Evolutionary conservation across 2,797 vertebrate species (phyloP).

Genomic region (Scolopax rusticola): DNA sequence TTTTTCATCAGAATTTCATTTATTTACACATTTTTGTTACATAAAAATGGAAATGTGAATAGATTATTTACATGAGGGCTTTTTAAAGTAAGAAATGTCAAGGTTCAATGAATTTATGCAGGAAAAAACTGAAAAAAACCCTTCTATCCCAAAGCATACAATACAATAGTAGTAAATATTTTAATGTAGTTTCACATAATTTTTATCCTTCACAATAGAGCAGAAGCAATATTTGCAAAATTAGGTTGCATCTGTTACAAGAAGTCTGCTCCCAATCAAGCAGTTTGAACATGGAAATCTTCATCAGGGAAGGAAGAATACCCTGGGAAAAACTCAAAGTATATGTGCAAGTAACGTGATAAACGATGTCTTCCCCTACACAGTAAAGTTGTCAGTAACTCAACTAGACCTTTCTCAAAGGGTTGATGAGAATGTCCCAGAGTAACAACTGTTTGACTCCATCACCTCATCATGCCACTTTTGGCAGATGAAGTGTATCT

Average conservation of each 20-base stretch:
- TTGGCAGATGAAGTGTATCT: not conserved
- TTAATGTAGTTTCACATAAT: not conserved
- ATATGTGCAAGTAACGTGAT: not conserved
- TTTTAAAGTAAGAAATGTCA: not conserved
- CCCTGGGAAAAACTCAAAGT: not conserved
- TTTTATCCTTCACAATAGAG: not conserved
- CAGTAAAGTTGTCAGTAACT: not conserved
- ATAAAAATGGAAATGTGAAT: not conserved
- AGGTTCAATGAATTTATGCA: not conserved
- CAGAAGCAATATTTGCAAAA: constrained; percentile 16
- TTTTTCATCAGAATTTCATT: not conserved
- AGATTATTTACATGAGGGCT: not conserved
- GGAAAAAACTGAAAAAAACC: not conserved
- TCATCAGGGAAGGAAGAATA: not conserved
- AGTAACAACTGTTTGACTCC: not conserved
- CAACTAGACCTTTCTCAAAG: not conserved
- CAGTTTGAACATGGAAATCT: not conserved
- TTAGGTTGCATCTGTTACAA: constrained; percentile 8
- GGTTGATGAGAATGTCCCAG: not conserved
- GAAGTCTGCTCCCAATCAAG: not conserved
- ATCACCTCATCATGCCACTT: not conserved
- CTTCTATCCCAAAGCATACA: not conserved
- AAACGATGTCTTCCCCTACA: not conserved
- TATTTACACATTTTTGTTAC: not conserved
- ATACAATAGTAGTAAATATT: not conserved